Conservation (phyloP, 2,888 invertebrate genomes). For the Amphipoea lucens region DNA sequence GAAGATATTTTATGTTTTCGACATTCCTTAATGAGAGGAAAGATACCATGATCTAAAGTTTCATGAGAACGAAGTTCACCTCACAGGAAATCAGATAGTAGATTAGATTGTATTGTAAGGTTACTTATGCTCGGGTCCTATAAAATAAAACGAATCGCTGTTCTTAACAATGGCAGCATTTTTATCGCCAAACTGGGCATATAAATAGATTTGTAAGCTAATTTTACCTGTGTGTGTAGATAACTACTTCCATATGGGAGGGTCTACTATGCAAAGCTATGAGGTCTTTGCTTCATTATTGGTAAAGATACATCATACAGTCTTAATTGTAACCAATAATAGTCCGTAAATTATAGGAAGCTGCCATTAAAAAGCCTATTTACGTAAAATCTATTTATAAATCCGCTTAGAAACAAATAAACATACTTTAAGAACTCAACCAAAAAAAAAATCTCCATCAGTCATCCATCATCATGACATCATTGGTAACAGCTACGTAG, state of each 20-base stretch:
- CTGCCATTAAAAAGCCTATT: background rate
- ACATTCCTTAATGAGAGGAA: background rate
- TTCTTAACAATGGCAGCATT: background rate
- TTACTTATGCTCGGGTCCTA: background rate
- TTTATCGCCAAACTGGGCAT: background rate
- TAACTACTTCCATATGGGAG: background rate
- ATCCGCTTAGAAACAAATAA: conserved; percentile 26
- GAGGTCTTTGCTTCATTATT: background rate
- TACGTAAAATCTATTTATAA: conserved; percentile 33
- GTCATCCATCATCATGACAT: conserved; percentile 76
- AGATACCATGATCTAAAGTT: background rate
- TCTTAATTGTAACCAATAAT: background rate
- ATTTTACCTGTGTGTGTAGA: background rate
- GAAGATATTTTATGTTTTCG: background rate
- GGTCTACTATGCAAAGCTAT: background rate
- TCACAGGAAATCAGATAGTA: background rate
- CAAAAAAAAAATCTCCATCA: conserved; percentile 45
- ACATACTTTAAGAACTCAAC: conserved; percentile 18
- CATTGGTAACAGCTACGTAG: conserved; percentile 72
- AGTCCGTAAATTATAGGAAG: too few relatives aligned
- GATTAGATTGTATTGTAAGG: background rate
- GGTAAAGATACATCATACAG: too few relatives aligned
- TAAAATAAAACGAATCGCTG: background rate
- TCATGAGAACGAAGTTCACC: background rate
- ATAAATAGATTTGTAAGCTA: background rate